Conservation (phyloP, 2,888 invertebrate species). For the Caenorhabditis angaria region DNA sequence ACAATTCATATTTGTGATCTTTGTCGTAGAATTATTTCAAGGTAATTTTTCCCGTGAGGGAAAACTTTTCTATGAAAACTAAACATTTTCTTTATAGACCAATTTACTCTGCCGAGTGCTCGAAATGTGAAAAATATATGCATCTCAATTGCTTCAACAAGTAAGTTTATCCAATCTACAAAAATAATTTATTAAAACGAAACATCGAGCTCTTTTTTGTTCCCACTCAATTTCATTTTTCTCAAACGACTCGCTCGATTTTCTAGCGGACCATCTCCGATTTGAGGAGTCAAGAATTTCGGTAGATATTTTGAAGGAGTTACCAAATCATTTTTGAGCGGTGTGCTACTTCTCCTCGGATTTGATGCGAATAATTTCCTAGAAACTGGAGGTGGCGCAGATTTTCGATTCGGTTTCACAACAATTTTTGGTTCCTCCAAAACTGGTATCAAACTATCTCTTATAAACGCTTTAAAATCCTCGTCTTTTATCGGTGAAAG, state of each 20-base stretch:
- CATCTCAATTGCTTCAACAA: slow-evolving; percentile 39
- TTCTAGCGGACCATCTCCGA: slow-evolving; percentile 28
- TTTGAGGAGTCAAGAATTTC: neutral
- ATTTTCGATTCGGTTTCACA: neutral
- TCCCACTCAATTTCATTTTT: slow-evolving; percentile 24
- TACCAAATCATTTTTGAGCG: neutral
- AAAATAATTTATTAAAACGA: neutral
- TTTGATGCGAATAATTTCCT: neutral
- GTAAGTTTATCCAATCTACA: slow-evolving; percentile 10
- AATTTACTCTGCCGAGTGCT: slow-evolving; percentile 21
- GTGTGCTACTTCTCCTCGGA: neutral
- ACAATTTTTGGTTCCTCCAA: too few species aligned
- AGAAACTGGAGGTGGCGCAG: neutral
- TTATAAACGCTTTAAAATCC: neutral
- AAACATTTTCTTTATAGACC: too few species aligned
- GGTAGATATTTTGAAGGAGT: neutral
- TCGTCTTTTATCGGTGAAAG: slow-evolving; percentile 6
- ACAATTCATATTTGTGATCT: slow-evolving; percentile 16
- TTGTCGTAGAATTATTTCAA: slow-evolving; percentile 21
- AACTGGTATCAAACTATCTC: too few species aligned
- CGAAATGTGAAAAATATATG: slow-evolving; percentile 13
- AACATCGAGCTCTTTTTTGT: neutral
- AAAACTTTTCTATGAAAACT: too few species aligned
- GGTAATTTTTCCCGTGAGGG: too few species aligned
- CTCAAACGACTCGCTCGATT: slow-evolving; percentile 33